Base-by-base conservation (phyloP, 2,888 invertebrate species). In the Philopedon plagiatum region DNA sequence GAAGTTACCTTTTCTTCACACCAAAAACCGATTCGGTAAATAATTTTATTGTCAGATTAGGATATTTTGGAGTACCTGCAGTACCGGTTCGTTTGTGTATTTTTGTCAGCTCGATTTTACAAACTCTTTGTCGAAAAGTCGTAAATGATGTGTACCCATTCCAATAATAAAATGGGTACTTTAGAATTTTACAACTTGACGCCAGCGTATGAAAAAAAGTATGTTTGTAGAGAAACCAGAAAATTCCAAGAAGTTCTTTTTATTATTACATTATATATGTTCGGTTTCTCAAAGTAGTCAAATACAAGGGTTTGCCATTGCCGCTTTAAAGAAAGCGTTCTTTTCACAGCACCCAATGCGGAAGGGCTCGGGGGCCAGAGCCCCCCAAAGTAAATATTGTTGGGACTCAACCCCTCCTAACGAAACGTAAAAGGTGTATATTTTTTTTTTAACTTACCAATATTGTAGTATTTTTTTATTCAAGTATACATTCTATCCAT, bases 1-100 rank as follows among this genome's bases (percentile, higher is more conserved):
- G 23, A 61, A 49, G 46, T 32, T 29, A 62, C 49, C 61, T 49
- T 62, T 60, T 46, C 21, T 46, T 62, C 61, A 46, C 61, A 62
- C 61, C 32, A 60, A 19, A 46, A 61, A 19, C 32, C 41, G 46
- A 32, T 34, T 51, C 34, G 57, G 57, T 62, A 46, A 62, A 62
- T 32, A 46, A 11, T 49, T 62, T 62, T 62, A 62, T 49, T 62
- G 29, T 29, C 29, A 19, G 18, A 46, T 19, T 62, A 18, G 32
- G 18, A 44, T 18, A 29, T 62, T 32, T 46, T 62, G 3, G 61
- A 62, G 61, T 62, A 62, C 61, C 61, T 62, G 61, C 32, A 46
- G 61, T 46, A 62, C 46, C 44, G 46, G 61, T 32, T 23, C 46
- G 3, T 46, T 46, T 46, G 46, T 46, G 21, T 21, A 46, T 46